These are phyloP conservation scores for Seira musarum DNA, from an alignment of 2,888 invertebrate species.

Conservation along the genomic window DNA sequence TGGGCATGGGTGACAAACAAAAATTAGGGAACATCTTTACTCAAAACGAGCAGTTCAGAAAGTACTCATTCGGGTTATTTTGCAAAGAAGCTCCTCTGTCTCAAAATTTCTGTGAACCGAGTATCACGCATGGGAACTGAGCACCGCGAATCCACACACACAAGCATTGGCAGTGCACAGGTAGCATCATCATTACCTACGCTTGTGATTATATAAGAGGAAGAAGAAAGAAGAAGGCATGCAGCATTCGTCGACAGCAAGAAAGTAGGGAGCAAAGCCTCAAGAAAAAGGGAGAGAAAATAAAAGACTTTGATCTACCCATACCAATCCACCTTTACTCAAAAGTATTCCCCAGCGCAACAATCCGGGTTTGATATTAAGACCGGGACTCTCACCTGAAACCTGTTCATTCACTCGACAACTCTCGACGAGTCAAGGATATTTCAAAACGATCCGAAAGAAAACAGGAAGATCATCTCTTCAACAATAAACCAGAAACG, in stretches of 20 bases:
- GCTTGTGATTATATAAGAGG: conserved; percentile 3
- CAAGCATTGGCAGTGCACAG: neutral
- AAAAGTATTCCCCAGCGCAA: conserved; percentile 21
- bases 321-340: neutral
- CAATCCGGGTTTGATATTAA: conserved; percentile 64
- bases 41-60: no score
- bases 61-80: no score
- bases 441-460: conserved; percentile 35
- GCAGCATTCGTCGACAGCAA: conserved; percentile 10
- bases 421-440: conserved; percentile 64
- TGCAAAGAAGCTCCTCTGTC: no score
- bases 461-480: conserved; percentile 10
- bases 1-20: no score
- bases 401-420: conserved; percentile 63
- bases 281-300: conserved; percentile 20
- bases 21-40: no score
- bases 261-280: conserved; percentile 30
- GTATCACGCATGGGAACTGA: no score
- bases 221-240: conserved; percentile 10
- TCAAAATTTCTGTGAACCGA: no score
- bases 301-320: neutral
- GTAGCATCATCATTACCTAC: neutral
- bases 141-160: neutral
- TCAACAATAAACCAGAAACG: neutral
- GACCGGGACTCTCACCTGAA: conserved; percentile 63